Conservation (phyloP, 1,140 invertebrate genomes). For the Drosophila equinoxialis region DNA sequence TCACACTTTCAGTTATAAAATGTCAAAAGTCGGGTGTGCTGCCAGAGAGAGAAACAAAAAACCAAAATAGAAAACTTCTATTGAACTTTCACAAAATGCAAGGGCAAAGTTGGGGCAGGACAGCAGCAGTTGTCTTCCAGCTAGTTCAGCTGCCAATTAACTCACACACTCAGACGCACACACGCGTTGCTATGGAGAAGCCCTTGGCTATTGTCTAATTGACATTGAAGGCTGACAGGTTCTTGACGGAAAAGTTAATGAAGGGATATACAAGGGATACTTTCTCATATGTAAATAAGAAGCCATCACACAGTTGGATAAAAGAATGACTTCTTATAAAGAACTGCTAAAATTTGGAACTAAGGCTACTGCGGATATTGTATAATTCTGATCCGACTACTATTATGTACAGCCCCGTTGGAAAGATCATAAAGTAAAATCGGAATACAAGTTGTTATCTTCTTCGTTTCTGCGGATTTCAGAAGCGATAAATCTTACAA, state of each 20-base stretch:
- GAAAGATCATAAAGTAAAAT: too few species aligned
- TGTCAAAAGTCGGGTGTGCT: slow-evolving; percentile 50
- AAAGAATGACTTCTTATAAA: too few species aligned
- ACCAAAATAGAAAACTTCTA: slow-evolving; percentile 23
- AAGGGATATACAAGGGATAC: neutral
- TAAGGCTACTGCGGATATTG: too few species aligned
- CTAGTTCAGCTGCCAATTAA: slow-evolving; percentile 13
- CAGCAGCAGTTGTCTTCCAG: slow-evolving; percentile 12
- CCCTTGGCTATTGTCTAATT: slow-evolving; percentile 13
- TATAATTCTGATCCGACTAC: too few species aligned
- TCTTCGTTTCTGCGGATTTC: too few species aligned
- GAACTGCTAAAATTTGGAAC: too few species aligned
- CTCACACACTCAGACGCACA: neutral
- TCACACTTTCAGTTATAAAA: slow-evolving; percentile 23
- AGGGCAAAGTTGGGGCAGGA: neutral
- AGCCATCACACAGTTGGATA: too few species aligned
- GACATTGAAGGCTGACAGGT: slow-evolving; percentile 13
- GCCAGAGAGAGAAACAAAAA: neutral
- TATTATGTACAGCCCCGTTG: too few species aligned
- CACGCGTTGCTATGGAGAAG: neutral
- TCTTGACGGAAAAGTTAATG: neutral
- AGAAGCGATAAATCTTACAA: too few species aligned
- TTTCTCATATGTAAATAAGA: neutral
- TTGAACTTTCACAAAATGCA: slow-evolving; percentile 21
- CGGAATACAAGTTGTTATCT: too few species aligned